Evolutionary conservation across 2,113 vertebrate genomes (phyloP).

Genomic region (Salvator merianae): DNA sequence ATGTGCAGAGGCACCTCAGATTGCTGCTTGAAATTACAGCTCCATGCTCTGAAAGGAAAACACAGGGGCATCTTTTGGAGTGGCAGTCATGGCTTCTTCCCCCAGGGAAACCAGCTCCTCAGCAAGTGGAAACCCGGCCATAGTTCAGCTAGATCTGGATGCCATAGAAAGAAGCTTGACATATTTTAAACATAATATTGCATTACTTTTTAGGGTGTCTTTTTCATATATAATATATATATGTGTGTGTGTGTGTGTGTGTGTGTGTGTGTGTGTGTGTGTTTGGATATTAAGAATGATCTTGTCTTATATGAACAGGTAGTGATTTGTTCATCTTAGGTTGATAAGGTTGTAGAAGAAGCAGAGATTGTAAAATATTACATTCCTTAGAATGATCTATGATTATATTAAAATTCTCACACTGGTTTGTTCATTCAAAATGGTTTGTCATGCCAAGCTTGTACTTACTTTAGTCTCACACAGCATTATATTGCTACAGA

Average conservation of each 20-base stretch:
- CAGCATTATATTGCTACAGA: conserved; percentile 33
- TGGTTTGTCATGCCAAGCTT: conserved; percentile 11
- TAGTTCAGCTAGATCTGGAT: neutral
- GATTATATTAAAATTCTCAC: conserved; percentile 5
- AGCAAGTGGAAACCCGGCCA: too few relatives aligned
- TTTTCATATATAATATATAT: too few relatives aligned
- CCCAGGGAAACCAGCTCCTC: too few relatives aligned
- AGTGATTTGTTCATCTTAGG: neutral
- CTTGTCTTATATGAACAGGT: neutral
- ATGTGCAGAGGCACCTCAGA: too few relatives aligned
- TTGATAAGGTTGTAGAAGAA: neutral
- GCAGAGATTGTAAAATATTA: fast-evolving
- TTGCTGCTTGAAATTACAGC: too few relatives aligned
- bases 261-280: too few relatives aligned
- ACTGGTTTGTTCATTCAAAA: conserved; percentile 22
- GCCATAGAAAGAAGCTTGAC: neutral
- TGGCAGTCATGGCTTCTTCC: too few relatives aligned
- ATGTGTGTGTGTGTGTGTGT: too few relatives aligned
- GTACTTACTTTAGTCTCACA: conserved; percentile 8
- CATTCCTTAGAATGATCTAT: conserved; percentile 11
- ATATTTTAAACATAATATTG: neutral
- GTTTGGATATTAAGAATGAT: fast-evolving
- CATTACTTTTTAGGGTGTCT: neutral
- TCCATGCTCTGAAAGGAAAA: too few relatives aligned
- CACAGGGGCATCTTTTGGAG: too few relatives aligned